A percentile compares a stretch with the other conserved stretches of the same genome.
These are phyloP conservation scores for Megalonaias nervosa DNA, from an alignment of 1,140 invertebrate species.

Conservation along the genomic window DNA sequence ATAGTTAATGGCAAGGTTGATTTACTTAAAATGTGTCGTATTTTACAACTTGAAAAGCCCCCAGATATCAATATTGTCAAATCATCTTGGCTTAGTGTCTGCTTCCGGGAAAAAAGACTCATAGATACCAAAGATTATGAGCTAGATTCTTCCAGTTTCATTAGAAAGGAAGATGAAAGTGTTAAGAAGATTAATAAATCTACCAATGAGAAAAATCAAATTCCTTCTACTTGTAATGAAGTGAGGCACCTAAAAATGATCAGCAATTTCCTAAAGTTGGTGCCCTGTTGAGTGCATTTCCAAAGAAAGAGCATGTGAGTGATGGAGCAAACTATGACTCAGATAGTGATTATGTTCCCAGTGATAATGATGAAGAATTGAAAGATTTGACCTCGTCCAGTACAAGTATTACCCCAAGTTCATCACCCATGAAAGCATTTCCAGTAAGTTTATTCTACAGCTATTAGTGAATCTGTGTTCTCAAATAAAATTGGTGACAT, in stretches of 20 bases:
- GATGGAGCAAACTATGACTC: slow-evolving; percentile 22
- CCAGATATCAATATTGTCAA: slow-evolving; percentile 57
- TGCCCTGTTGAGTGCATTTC: slow-evolving; percentile 40
- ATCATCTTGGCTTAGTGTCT: slow-evolving; percentile 66
- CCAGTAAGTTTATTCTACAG: slow-evolving; percentile 32
- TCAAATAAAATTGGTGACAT: background rate
- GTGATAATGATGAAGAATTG: slow-evolving; percentile 53
- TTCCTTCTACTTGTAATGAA: background rate
- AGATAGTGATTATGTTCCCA: slow-evolving; percentile 64
- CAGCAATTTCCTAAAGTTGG: slow-evolving; percentile 43
- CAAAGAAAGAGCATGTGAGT: slow-evolving; percentile 15
- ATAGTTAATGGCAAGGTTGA: slow-evolving; percentile 67
- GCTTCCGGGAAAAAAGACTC: slow-evolving; percentile 58
- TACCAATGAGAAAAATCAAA: background rate
- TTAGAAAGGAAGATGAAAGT: slow-evolving; percentile 4
- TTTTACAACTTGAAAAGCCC: slow-evolving; percentile 54
- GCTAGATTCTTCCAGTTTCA: slow-evolving; percentile 28
- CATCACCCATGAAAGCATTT: slow-evolving; percentile 39
- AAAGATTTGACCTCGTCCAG: background rate
- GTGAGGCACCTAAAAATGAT: background rate
- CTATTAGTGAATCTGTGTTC: background rate
- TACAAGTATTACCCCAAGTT: slow-evolving; percentile 31
- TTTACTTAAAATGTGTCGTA: slow-evolving; percentile 51
- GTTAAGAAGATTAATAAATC: slow-evolving; percentile 3
- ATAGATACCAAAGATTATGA: slow-evolving; percentile 33